These are phyloP conservation scores for Neosalanx taihuensis DNA, from an alignment of 2,797 vertebrate species.

Conservation along the genomic window DNA sequence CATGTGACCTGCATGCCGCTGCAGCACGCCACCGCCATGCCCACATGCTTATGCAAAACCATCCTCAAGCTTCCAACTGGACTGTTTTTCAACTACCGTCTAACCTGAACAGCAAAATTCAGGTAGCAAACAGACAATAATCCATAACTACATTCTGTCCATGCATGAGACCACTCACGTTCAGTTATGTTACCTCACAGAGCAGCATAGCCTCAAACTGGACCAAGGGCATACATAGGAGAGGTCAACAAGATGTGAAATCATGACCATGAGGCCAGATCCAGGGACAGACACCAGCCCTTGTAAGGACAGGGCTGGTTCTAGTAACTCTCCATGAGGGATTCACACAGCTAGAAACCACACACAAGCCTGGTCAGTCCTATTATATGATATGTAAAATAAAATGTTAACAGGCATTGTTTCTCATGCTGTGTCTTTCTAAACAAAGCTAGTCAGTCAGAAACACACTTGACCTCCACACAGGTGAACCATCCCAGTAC, in stretches of 20 bases:
- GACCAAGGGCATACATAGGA: background rate
- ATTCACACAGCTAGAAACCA: background rate
- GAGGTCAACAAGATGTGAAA: background rate
- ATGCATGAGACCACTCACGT: background rate
- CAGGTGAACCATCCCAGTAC: slow-evolving; percentile 44
- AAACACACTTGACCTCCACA: background rate
- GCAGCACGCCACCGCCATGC: too few species aligned
- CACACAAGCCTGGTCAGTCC: background rate
- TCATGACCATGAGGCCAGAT: background rate
- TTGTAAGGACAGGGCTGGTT: background rate
- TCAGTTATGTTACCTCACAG: background rate
- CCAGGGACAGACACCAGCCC: too few species aligned
- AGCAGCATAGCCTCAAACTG: background rate
- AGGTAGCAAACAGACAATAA: too few species aligned
- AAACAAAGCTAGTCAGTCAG: too few species aligned
- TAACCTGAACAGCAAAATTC: too few species aligned
- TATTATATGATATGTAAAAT: background rate
- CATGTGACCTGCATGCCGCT: background rate
- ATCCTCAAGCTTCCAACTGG: too few species aligned
- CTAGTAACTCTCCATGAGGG: background rate
- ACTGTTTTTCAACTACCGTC: too few species aligned
- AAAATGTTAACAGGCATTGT: background rate
- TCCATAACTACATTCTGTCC: background rate
- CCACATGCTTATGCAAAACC: too few species aligned
- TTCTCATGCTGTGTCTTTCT: background rate